Conservation (phyloP, 2,797 vertebrate genomes). For the Rhabdomys pumilio region DNA sequence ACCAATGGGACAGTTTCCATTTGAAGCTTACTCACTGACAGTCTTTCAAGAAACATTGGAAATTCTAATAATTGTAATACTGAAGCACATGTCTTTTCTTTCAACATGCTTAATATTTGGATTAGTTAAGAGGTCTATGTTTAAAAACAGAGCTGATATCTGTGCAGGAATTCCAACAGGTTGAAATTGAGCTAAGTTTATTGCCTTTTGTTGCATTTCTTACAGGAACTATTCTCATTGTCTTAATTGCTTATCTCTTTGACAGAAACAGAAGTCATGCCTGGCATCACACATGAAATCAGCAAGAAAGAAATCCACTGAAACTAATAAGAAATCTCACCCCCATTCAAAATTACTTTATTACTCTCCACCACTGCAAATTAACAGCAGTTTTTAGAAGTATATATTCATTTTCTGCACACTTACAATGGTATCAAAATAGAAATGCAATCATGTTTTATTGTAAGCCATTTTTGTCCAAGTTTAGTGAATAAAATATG, state of each 20-base stretch:
- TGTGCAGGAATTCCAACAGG: constrained; percentile 93
- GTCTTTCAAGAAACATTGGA: constrained; percentile 90
- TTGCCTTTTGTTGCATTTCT: constrained; percentile 93
- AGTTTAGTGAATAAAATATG: constrained; percentile 88
- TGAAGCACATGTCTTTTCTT: constrained; percentile 88
- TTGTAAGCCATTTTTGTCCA: constrained; percentile 80
- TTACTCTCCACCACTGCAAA: constrained; percentile 81
- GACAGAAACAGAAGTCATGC: constrained; percentile 95
- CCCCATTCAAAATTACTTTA: constrained; percentile 86
- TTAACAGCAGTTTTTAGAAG: constrained; percentile 86
- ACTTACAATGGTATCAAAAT: constrained; percentile 83
- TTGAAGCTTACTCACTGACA: constrained; percentile 86
- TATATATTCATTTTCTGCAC: constrained; percentile 78
- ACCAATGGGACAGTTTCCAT: constrained; percentile 61
- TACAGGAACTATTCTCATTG: constrained; percentile 93
- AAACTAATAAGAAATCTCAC: no score
- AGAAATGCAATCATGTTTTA: constrained; percentile 85
- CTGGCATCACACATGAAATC: constrained; percentile 92
- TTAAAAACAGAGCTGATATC: constrained; percentile 90
- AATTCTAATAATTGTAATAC: constrained; percentile 92
- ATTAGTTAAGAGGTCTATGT: constrained; percentile 92
- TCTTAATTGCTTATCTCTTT: constrained; percentile 95
- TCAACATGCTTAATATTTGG: constrained; percentile 92
- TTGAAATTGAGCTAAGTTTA: constrained; percentile 96
- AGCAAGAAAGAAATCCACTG: no score